Conservation (phyloP, 2,888 invertebrate genomes). For the Acrobasis suavella region DNA sequence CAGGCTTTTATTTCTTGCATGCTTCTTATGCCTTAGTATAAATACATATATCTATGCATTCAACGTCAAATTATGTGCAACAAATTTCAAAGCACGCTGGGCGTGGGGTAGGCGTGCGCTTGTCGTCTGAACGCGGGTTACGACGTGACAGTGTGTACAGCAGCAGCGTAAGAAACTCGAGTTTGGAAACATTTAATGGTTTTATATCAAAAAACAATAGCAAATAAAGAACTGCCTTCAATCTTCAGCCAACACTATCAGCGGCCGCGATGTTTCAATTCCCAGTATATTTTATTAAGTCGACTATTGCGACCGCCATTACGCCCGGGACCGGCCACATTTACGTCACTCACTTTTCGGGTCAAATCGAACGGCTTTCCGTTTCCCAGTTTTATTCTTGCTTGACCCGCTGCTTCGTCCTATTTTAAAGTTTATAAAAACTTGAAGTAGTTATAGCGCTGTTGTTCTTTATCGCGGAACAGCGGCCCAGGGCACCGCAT, state of each 20-base stretch:
- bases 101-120: too few relatives aligned
- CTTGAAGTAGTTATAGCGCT: background rate
- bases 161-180: too few relatives aligned
- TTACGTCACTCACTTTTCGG: conserved; percentile 63
- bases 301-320: conserved; percentile 60
- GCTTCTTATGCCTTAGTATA: too few relatives aligned
- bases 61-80: too few relatives aligned
- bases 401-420: background rate
- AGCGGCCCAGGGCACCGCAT: too few relatives aligned
- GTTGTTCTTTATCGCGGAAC: too few relatives aligned
- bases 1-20: too few relatives aligned
- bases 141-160: too few relatives aligned
- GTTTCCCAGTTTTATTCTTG: conserved; percentile 27
- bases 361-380: conserved; percentile 49
- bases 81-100: too few relatives aligned
- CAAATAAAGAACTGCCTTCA: conserved; percentile 1
- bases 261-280: conserved; percentile 30
- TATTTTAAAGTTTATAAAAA: background rate
- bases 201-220: background rate
- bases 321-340: conserved; percentile 50
- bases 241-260: conserved; percentile 17
- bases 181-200: too few relatives aligned
- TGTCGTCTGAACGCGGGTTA: too few relatives aligned
- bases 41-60: too few relatives aligned
- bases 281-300: conserved; percentile 58